These are phyloP conservation scores for Coreius guichenoti DNA, from an alignment of 2,797 vertebrate genomes.

Conservation along the genomic window DNA sequence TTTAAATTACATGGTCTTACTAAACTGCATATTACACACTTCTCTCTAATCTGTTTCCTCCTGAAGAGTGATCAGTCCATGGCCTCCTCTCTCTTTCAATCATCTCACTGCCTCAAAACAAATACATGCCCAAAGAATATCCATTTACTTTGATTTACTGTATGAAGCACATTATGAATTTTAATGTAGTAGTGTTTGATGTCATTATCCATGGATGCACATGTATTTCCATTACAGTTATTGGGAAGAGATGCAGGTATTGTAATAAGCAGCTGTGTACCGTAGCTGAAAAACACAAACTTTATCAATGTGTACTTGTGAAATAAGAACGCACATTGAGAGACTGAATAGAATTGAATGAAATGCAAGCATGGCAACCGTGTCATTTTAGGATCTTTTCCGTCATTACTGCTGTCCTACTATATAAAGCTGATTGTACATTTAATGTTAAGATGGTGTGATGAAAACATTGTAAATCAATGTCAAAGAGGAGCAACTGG, in stretches of 20 bases:
- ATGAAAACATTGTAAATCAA: not conserved
- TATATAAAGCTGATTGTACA: not conserved
- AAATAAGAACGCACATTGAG: not conserved
- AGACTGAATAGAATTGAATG: not conserved
- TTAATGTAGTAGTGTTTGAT: constrained; percentile 35
- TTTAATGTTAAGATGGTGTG: not conserved
- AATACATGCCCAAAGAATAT: constrained; percentile 39
- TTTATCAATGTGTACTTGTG: not conserved
- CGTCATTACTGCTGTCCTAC: not conserved
- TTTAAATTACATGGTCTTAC: constrained; percentile 34
- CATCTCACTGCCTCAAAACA: constrained; percentile 28
- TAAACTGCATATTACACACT: constrained; percentile 38
- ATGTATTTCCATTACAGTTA: constrained; percentile 30
- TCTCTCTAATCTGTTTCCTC: constrained; percentile 51
- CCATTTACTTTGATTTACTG: constrained; percentile 47
- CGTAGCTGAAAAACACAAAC: not conserved
- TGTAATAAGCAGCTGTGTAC: not conserved
- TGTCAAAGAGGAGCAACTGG: constrained; percentile 11
- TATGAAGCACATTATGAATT: constrained; percentile 31
- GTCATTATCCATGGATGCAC: constrained; percentile 20
- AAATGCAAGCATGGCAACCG: not conserved
- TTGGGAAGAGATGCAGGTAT: constrained; percentile 2
- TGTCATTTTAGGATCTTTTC: not conserved
- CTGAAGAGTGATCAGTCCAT: constrained; percentile 41
- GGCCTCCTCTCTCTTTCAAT: constrained; percentile 27